Evolutionary conservation across 2,797 vertebrate genomes (phyloP).

Genomic region (Carduelis carduelis): DNA sequence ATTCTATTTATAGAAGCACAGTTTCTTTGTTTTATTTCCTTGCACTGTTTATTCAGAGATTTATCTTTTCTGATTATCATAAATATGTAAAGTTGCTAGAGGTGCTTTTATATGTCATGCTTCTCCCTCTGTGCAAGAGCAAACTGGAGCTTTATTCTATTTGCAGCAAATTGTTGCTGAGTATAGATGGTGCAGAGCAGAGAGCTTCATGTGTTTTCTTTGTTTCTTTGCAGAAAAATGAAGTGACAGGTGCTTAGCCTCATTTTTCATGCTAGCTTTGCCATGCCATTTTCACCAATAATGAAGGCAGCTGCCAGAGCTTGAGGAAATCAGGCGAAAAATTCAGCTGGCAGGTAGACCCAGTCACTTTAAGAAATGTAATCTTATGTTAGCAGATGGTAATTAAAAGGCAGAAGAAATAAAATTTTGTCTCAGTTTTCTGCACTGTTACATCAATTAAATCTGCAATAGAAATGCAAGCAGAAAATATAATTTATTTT

Average conservation of each 20-base stretch:
- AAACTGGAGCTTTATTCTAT: slow-evolving; percentile 17
- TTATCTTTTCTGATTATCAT: slow-evolving; percentile 26
- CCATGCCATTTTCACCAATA: slow-evolving; percentile 67
- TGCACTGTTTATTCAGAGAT: neutral
- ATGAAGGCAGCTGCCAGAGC: slow-evolving; percentile 69
- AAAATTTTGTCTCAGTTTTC: slow-evolving; percentile 71
- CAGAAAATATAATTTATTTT: slow-evolving; percentile 48
- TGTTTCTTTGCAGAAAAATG: slow-evolving; percentile 61
- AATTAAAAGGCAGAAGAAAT: slow-evolving; percentile 74
- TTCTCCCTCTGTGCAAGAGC: neutral
- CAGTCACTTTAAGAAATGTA: slow-evolving; percentile 69
- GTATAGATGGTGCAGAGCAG: slow-evolving; percentile 10
- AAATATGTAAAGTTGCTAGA: neutral
- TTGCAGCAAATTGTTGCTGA: slow-evolving; percentile 26
- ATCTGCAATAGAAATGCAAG: slow-evolving; percentile 54
- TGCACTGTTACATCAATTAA: slow-evolving; percentile 69
- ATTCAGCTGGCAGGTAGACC: slow-evolving; percentile 70
- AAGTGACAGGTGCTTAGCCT: slow-evolving; percentile 71
- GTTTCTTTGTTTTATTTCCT: neutral
- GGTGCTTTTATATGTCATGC: neutral
- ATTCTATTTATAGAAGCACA: neutral
- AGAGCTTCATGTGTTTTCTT: slow-evolving; percentile 40
- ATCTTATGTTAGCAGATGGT: slow-evolving; percentile 72
- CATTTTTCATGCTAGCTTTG: slow-evolving; percentile 68
- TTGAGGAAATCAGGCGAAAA: slow-evolving; percentile 66